Evolutionary conservation across 2,113 vertebrate genomes (phyloP).

Genomic region (Notarius lentiginosus): DNA sequence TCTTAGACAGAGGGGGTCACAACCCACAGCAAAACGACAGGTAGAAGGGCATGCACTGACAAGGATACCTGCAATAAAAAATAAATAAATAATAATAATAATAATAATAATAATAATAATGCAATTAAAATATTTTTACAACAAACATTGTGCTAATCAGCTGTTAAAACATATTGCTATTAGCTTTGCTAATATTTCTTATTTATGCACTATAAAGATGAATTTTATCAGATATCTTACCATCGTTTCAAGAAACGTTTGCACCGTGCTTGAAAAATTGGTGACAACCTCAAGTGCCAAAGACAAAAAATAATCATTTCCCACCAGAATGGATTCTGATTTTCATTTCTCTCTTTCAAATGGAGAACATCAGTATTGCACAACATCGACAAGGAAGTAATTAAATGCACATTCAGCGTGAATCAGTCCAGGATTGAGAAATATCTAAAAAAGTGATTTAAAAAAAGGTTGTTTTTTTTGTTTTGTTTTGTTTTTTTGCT

Average conservation of each 20-base stretch:
- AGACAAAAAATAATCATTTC: conserved; percentile 5
- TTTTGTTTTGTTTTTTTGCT: background rate
- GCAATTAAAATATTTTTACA: background rate
- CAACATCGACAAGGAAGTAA: conserved; percentile 40
- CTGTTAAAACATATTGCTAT: background rate
- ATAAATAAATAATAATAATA: background rate
- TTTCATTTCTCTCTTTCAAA: conserved; percentile 41
- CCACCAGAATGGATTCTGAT: background rate
- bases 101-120: background rate
- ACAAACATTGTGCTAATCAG: background rate
- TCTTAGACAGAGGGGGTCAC: conserved; percentile 39
- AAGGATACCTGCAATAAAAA: conserved; percentile 36
- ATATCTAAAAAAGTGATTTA: background rate
- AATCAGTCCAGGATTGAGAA: background rate
- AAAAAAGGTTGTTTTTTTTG: background rate
- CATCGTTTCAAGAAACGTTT: background rate
- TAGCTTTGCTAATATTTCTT: background rate
- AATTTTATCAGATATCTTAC: conserved; percentile 11
- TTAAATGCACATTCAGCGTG: conserved; percentile 35
- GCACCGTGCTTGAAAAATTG: conserved; percentile 10
- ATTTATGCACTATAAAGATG: background rate
- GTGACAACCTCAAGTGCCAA: background rate
- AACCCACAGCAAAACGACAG: conserved; percentile 52
- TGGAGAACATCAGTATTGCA: conserved; percentile 30
- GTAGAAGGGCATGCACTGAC: conserved; percentile 36